A percentile compares a stretch with the other conserved stretches of the same genome.
These are phyloP conservation scores for Styela clava DNA, from an alignment of 23 tunicate genomes.

Conservation along the genomic window DNA sequence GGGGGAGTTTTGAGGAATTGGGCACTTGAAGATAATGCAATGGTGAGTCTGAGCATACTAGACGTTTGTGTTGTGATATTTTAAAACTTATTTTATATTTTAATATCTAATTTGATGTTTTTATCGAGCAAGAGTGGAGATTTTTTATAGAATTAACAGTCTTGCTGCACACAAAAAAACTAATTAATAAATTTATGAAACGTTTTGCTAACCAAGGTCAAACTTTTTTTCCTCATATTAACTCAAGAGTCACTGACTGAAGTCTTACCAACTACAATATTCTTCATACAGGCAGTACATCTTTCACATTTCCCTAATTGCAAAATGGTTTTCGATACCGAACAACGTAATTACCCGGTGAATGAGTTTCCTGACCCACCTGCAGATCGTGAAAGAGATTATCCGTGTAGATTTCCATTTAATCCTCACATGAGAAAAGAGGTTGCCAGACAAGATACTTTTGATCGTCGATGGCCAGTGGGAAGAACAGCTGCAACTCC, in stretches of 20 bases:
- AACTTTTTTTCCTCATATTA: no score
- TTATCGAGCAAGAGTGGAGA: no score
- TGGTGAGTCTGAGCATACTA: no score
- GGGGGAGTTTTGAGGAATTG: slow-evolving; percentile 55
- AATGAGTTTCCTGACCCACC: neutral
- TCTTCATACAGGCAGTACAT: slow-evolving; percentile 36
- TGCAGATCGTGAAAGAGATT: slow-evolving; percentile 4
- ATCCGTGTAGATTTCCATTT: slow-evolving; percentile 31
- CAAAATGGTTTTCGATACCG: slow-evolving; percentile 20
- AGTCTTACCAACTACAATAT: no score
- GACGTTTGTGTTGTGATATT: no score
- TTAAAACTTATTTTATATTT: no score
- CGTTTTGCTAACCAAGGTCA: no score
- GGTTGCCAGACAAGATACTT: slow-evolving; percentile 48
- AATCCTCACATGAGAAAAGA: slow-evolving; percentile 79
- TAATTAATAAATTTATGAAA: no score
- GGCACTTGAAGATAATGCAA: slow-evolving; percentile 21
- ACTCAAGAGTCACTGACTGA: no score
- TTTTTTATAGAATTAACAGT: no score
- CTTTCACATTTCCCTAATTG: slow-evolving; percentile 53
- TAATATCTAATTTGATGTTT: no score
- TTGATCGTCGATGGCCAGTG: slow-evolving; percentile 68
- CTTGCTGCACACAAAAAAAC: no score
- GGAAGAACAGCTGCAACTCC: slow-evolving; percentile 45
- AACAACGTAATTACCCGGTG: slow-evolving; percentile 9